Evolutionary conservation across 2,113 vertebrate genomes (phyloP).

Genomic region (Synodontis membranacea): DNA sequence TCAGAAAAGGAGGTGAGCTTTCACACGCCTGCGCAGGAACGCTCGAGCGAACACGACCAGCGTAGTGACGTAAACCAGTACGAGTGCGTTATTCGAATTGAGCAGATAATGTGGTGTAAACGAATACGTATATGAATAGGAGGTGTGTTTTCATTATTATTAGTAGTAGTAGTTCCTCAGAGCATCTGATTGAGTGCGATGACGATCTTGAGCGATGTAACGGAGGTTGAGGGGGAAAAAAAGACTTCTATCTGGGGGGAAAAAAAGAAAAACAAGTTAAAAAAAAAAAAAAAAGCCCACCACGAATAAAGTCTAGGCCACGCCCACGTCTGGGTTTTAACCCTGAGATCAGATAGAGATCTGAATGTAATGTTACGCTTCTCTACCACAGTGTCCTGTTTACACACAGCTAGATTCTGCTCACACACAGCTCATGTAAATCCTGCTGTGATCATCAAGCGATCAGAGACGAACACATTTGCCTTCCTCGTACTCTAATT

Average conservation of each 20-base stretch:
- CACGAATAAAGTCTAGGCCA: neutral
- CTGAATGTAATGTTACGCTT: neutral
- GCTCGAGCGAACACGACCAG: neutral
- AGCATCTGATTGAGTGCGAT: neutral
- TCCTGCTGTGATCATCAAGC: neutral
- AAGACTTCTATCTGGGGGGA: no score
- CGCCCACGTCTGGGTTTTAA: neutral
- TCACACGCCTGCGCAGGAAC: neutral
- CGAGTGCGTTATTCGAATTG: neutral
- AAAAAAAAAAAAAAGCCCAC: no score
- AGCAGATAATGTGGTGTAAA: neutral
- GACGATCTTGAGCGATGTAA: neutral
- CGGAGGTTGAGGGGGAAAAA: neutral
- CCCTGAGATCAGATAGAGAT: neutral
- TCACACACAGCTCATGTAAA: neutral
- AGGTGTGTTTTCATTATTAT: neutral
- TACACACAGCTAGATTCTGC: no score
- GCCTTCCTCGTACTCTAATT: neutral
- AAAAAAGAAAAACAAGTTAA: neutral
- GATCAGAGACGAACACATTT: no score
- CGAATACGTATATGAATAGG: neutral
- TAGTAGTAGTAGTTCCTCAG: neutral
- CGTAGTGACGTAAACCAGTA: neutral
- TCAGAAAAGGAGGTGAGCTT: constrained; percentile 92
- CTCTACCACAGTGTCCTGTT: neutral